Base-by-base conservation (phyloP, 2,113 vertebrate genomes). In the Dipodomys merriami region DNA sequence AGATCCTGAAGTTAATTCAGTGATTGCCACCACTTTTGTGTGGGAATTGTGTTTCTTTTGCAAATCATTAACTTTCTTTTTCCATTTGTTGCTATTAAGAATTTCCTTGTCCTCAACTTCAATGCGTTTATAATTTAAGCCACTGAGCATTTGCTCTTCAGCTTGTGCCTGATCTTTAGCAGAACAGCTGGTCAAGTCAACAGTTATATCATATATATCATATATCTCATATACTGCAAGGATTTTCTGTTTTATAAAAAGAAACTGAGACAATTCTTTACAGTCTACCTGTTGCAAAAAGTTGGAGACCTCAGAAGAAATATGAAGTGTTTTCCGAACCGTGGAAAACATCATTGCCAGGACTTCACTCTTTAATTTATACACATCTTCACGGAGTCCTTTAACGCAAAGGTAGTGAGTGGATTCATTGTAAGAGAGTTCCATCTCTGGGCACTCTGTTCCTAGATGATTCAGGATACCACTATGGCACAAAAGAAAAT, bases 381-480 rank as follows among this genome's bases (percentile, higher is more conserved):
- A 97, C 30, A 99, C 98, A 44, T 99, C 98, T 0, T 96, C 29
- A 4, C 9, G 79, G 29, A 98, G 91, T 5, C 99, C 99, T 86
- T 94, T 97, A 2, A 99, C 15, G 7, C 46, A 94, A 76, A 99
- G 15, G 6, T 87, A 49, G 1, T 94, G 76, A 90, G 83, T 85
- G 1, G 62, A 33, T 49, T 57, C 13, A 29, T 97, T 92, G 4
- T 98, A 98, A 3, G 25, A 53, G 25, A 99, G 65, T 20, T 97
- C 97, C 25, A 99, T 83, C 0, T 98, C 96, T 0, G 98, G 98
- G 95, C 96, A 98, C 0, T 97, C 84, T 0, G 5, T 23, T 2
- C 1, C 39, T 62, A 99, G 64, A 6, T 78, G 90, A 1, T 97
- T 77, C 95, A 97, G 30, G 9, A 98, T 62, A 2, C 98, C 98